Conservation (phyloP, 2,113 vertebrate genomes). For the Suncus etruscus region DNA sequence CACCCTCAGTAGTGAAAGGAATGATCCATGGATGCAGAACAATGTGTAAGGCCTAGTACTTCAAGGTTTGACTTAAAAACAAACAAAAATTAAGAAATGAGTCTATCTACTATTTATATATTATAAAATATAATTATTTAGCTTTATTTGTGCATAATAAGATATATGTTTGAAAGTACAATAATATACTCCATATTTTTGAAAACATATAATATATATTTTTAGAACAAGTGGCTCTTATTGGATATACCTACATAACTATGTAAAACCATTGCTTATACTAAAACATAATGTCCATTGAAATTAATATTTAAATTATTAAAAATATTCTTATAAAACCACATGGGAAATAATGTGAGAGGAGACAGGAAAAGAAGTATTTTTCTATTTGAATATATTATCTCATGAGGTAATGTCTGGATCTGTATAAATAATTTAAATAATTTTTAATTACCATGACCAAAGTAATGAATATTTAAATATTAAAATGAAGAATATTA, state of each 20-base stretch:
- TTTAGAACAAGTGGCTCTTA: background rate
- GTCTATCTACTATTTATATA: too few relatives aligned
- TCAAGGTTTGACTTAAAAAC: too few relatives aligned
- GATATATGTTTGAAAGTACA: too few relatives aligned
- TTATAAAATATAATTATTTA: too few relatives aligned
- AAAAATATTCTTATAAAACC: background rate
- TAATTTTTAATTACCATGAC: background rate
- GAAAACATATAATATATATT: background rate
- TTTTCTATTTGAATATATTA: background rate
- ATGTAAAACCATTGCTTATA: background rate
- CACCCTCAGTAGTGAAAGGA: too few relatives aligned
- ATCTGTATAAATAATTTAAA: background rate
- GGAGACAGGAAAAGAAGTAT: background rate
- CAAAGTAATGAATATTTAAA: background rate
- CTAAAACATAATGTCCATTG: background rate
- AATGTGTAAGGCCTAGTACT: too few relatives aligned
- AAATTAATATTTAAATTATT: background rate
- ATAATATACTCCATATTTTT: background rate
- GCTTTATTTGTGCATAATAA: too few relatives aligned
- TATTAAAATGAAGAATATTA: background rate
- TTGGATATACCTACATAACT: background rate
- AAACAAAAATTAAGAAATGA: too few relatives aligned
- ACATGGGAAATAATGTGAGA: background rate
- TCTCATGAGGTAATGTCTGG: background rate
- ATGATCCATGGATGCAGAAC: too few relatives aligned